These are phyloP conservation scores for Mastomys coucha DNA, from an alignment of 2,113 vertebrate genomes.

Conservation along the genomic window DNA sequence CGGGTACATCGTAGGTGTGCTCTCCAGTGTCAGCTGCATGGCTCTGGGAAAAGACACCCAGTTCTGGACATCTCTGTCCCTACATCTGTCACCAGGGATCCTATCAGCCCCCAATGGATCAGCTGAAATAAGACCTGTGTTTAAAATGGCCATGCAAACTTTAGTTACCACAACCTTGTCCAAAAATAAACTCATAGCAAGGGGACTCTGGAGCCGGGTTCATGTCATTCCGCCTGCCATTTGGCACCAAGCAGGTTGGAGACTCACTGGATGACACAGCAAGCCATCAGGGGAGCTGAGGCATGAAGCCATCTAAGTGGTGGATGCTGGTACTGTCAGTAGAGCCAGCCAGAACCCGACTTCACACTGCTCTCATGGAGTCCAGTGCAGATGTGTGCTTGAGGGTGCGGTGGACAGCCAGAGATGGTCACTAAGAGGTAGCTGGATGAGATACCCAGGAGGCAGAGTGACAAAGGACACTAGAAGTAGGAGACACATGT, in stretches of 20 bases:
- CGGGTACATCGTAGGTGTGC: not conserved
- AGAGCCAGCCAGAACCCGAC: not conserved
- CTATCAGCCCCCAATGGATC: not conserved
- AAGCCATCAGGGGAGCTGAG: not conserved
- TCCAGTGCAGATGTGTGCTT: not conserved
- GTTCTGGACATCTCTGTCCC: not conserved
- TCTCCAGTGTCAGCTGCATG: not conserved
- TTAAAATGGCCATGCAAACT: not conserved
- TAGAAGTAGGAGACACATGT: not conserved
- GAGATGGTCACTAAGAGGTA: not conserved
- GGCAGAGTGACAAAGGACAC: not conserved
- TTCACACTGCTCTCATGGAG: not conserved
- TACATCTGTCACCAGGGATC: not conserved
- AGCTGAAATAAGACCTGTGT: not conserved
- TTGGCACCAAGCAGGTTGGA: not conserved
- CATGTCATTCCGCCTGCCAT: not conserved
- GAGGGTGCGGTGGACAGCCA: not conserved
- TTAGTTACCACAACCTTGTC: not conserved
- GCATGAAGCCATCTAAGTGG: not conserved
- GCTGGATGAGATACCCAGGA: not conserved
- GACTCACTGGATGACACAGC: conserved; percentile 43
- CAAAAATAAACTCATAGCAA: not conserved
- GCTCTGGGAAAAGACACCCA: not conserved
- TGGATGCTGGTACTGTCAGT: fast-evolving
- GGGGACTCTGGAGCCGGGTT: not conserved